These are phyloP conservation scores for Erynnis tages DNA, from an alignment of 2,888 invertebrate species.

Conservation along the genomic window DNA sequence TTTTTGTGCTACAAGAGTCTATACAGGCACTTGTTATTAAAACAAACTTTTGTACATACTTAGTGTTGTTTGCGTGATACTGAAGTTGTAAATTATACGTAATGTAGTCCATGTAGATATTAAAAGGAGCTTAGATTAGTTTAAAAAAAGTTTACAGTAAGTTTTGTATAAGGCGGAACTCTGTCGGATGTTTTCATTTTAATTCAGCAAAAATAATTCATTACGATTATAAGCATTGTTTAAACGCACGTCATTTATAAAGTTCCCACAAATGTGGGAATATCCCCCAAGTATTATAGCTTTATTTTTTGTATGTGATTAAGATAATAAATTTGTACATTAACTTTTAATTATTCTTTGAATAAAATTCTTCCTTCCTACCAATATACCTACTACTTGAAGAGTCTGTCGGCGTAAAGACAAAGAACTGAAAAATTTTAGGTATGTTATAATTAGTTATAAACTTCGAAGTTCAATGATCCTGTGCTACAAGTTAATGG, in stretches of 20 bases:
- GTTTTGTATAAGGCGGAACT: constrained; percentile 3
- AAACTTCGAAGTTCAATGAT: constrained; percentile 62
- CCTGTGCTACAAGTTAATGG: constrained; percentile 52
- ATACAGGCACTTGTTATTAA: background rate
- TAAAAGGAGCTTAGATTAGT: background rate
- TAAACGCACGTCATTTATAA: constrained; percentile 1
- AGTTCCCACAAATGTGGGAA: constrained; percentile 27
- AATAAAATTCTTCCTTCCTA: constrained; percentile 18
- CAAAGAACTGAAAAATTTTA: background rate
- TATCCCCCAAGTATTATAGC: constrained; percentile 17
- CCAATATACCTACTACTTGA: background rate
- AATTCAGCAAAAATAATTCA: constrained; percentile 16
- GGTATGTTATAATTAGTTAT: background rate
- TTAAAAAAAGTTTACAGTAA: background rate
- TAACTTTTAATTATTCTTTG: constrained; percentile 34
- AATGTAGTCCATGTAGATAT: background rate
- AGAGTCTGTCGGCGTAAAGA: background rate
- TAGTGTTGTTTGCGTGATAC: background rate
- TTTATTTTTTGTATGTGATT: constrained; percentile 27
- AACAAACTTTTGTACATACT: background rate
- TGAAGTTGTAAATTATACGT: constrained; percentile 3
- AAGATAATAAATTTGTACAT: constrained; percentile 36
- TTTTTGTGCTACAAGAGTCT: background rate
- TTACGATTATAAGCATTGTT: constrained; percentile 23
- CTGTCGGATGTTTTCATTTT: constrained; percentile 6